Evolutionary conservation across 2,888 invertebrate species (phyloP), one percentile per base, ranked within the genome.

Genomic region (Drosophila bunnanda): DNA sequence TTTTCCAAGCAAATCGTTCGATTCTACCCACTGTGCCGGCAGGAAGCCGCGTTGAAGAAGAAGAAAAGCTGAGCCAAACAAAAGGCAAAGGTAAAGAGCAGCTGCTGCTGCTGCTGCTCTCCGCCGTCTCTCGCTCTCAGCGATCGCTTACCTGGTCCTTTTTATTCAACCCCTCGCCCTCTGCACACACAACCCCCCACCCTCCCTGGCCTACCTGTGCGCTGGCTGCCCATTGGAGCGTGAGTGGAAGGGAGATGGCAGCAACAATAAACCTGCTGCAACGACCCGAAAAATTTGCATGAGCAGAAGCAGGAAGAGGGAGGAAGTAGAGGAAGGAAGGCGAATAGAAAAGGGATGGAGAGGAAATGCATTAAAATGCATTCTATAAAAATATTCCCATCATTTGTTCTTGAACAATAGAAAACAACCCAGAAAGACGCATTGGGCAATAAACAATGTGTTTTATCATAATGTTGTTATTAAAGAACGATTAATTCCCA

Each of bases 101-200:
- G 68, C 69, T 68, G 68, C 68, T 50, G 69, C 39, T 17, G 28
- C 28, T 28, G 30, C 67, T 65, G 25, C 25, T 25, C 46, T 38
- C 15, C 48, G 30, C 20, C 50, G 32, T 50, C 32, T 50, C 20
- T 34, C 9, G 50, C 32, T 50, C 50, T 50, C 50, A 22, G 20
- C 44, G 68, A 68, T 68, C 68, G 68, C 43, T 62, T 69, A 69
- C 68, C 68, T 69, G 70, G 58, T 68, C 69, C 68, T 50, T 39
- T 43, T 10, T 34, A 30, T 60, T 36, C 38, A 25, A 34, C 69
- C 57, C 46, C 50, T 41, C 56, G 36, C 43, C 34, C 43, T 15
- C 28, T 13, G n/a, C 25, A 44, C n/a, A 46, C 44, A 44, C 39
- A 41, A 20, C 28, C n/a, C 30, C 43, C 34, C 20, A 46, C n/a